Percentiles rank a stretch among this genome's conserved stretches.
Conservation (phyloP, 2,113 vertebrate genomes). For the Meles meles region DNA sequence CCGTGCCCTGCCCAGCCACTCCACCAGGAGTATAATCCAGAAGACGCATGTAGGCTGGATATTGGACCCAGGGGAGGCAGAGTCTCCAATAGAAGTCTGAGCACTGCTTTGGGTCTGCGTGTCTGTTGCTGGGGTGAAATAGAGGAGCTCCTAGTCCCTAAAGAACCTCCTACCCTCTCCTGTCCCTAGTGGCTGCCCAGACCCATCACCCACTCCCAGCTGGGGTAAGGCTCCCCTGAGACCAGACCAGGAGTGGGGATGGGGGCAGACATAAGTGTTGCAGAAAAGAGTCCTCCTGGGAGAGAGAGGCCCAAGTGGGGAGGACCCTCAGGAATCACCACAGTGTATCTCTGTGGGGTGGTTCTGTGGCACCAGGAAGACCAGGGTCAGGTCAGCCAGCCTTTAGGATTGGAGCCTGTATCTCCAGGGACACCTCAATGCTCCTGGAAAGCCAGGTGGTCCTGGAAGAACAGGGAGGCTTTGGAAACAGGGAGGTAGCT, state of each 20-base stretch:
- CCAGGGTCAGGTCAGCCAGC: background rate
- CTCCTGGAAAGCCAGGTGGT: background rate
- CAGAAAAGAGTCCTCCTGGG: background rate
- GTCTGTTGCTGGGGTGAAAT: constrained; percentile 4
- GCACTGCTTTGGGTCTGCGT: constrained; percentile 10
- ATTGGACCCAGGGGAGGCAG: background rate
- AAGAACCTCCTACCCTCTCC: background rate
- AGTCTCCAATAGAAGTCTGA: constrained; percentile 59
- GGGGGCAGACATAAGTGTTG: background rate
- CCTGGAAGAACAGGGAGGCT: background rate
- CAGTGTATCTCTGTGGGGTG: background rate
- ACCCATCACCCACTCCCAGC: background rate
- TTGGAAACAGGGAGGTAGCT: background rate
- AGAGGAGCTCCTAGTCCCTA: background rate
- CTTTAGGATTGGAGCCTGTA: background rate
- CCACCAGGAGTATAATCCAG: background rate
- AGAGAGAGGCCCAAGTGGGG: background rate
- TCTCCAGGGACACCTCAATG: background rate
- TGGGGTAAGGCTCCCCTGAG: background rate
- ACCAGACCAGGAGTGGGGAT: background rate
- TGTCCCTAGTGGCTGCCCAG: background rate
- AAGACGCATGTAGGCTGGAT: accelerated
- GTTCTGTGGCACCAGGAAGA: background rate
- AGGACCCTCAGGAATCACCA: background rate
- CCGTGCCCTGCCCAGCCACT: background rate